These are phyloP conservation scores for Hydroisotoma schaefferi DNA, from an alignment of 2,888 invertebrate genomes.

Conservation along the genomic window DNA sequence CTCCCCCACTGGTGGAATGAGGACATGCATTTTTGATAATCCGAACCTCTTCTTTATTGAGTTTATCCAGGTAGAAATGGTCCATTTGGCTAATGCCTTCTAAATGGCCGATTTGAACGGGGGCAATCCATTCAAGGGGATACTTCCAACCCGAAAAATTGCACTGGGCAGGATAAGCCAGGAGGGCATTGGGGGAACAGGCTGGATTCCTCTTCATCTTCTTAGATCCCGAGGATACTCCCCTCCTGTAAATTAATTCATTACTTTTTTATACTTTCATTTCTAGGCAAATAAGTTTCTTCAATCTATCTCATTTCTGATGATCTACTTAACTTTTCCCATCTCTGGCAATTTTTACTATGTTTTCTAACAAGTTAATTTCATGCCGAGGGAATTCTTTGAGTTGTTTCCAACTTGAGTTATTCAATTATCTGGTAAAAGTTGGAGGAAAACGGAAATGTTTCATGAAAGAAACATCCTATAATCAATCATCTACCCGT, in stretches of 20 bases:
- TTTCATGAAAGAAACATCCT: too few species aligned
- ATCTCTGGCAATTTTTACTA: too few species aligned
- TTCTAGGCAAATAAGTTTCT: too few species aligned
- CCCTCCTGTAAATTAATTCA: slow-evolving; percentile 20
- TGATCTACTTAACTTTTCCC: too few species aligned
- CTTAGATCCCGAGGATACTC: too few species aligned
- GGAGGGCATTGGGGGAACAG: slow-evolving; percentile 57
- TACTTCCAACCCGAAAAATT: slow-evolving; percentile 93
- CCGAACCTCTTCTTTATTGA: neutral
- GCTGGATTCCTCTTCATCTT: neutral
- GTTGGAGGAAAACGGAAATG: too few species aligned
- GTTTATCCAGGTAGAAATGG: slow-evolving; percentile 34
- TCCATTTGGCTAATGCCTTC: slow-evolving; percentile 28
- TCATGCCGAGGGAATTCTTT: too few species aligned
- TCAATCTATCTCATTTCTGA: too few species aligned
- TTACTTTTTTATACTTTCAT: slow-evolving; percentile 22
- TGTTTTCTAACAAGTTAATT: too few species aligned
- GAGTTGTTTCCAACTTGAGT: too few species aligned
- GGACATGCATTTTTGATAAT: slow-evolving; percentile 9
- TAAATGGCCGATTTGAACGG: slow-evolving; percentile 60
- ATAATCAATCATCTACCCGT: too few species aligned
- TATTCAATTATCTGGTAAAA: too few species aligned
- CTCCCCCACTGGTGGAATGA: neutral
- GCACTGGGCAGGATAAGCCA: slow-evolving; percentile 87
- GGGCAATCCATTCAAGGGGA: slow-evolving; percentile 68